A percentile compares a stretch with the other conserved stretches of the same genome.
phyloP scores from a whole-genome alignment of 2,888 invertebrate species.

The Pseudanteris insignis region DNA sequence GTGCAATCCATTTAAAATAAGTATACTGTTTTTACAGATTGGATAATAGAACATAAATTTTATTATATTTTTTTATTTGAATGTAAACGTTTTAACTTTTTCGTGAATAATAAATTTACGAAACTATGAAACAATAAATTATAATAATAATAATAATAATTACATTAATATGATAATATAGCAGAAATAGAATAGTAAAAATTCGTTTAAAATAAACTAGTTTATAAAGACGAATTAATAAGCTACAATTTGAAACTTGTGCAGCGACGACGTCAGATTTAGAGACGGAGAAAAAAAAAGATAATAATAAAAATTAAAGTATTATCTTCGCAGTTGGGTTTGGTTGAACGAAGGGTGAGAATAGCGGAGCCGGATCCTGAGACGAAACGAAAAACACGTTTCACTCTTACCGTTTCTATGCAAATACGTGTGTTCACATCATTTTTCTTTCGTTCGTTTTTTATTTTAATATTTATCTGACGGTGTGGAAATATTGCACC shows the following conservation, averaged over 20 bases:
- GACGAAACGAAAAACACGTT: slow-evolving; percentile 40
- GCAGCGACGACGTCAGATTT: slow-evolving; percentile 31
- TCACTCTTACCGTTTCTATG: slow-evolving; percentile 30
- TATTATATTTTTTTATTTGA: too few relatives aligned
- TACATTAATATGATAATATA: too few relatives aligned
- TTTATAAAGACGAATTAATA: too few relatives aligned
- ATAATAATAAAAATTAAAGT: slow-evolving; percentile 14
- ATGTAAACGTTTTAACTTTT: too few relatives aligned
- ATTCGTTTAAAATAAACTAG: too few relatives aligned
- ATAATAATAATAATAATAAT: too few relatives aligned
- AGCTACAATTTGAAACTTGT: slow-evolving; percentile 25
- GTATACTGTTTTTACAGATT: too few relatives aligned
- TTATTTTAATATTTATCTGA: slow-evolving; percentile 29
- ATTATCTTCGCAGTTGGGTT: slow-evolving; percentile 24
- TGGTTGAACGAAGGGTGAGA: slow-evolving; percentile 26
- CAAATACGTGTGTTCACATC: slow-evolving; percentile 35
- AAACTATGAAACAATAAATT: too few relatives aligned
- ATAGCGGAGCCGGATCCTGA: slow-evolving; percentile 32
- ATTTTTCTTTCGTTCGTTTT: slow-evolving; percentile 20
- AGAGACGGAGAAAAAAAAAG: slow-evolving; percentile 1
- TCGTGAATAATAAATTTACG: too few relatives aligned
- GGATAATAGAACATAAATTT: too few relatives aligned
- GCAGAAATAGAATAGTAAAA: too few relatives aligned
- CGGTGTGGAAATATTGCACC: slow-evolving; percentile 24
- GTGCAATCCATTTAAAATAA: too few relatives aligned